Evolutionary conservation across 2,888 invertebrate genomes (phyloP), one percentile per base, ranked within the genome.

Genomic region (Therioaphis trifolii): DNA sequence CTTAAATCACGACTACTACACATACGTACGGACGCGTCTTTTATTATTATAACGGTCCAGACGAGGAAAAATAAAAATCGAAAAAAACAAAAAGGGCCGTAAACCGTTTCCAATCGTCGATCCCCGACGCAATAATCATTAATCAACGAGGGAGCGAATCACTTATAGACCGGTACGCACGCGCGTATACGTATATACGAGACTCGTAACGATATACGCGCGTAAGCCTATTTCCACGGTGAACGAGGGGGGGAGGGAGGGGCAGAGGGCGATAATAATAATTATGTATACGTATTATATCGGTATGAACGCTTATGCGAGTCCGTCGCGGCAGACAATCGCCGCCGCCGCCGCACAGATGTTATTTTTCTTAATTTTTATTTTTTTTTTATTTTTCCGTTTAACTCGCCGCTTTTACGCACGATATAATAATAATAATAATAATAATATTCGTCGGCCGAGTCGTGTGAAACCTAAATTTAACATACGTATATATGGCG

Each of bases 81-180:
- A n/a, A 43, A 55, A 63, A 12, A 43, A 46, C n/a, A 35, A 78
- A 24, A 52, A 68, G 9, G 14, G 35, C 35, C 35, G n/a, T 35
- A 35, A 35, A 79, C 69, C 69, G 79, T 79, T 69, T 69, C 69
- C 52, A 79, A 79, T 79, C 55, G 79, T 14, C n/a, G 55, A 55
- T 55, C 55, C 55, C 79, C 55, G 79, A 79, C 79, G 40, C 78
- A 79, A 79, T 69, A 55, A 79, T 79, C 79, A 79, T 79, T 55
- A 79, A 79, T 79, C 79, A 78, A 79, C 55, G 79, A 24, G 27
- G 18, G 63, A 4, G 52, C 29, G 24, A 21, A 58, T 12, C 4
- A 40, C 49, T 4, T 15, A 21, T 24, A 27, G 24, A 4, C 3
- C 24, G 3, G 4, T 27, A 14, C 15, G 61, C 66, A 29, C 49